A percentile compares a stretch with the other conserved stretches of the same genome.
phyloP scores from a whole-genome alignment of 2,113 vertebrate species.

The Notarius lentiginosus region DNA sequence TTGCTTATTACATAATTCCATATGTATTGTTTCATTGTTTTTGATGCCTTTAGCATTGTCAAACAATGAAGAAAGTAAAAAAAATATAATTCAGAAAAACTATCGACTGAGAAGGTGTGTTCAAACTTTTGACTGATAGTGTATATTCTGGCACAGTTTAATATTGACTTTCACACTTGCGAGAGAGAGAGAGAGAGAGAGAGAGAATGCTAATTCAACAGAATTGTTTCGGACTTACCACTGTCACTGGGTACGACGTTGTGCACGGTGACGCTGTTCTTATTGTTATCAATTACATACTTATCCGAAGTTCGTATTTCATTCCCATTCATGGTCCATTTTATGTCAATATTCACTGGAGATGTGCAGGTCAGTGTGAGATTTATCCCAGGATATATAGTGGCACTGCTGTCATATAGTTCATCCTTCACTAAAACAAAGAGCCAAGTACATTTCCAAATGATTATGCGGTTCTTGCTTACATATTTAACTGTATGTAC shows the following conservation, averaged over 20 bases:
- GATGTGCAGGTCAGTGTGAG: background rate
- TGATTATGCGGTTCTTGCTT: too few species aligned
- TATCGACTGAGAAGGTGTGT: too few species aligned
- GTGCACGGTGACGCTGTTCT: background rate
- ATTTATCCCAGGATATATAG: constrained; percentile 28
- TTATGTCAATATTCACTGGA: background rate
- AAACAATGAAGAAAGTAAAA: too few species aligned
- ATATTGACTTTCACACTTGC: too few species aligned
- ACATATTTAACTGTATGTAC: too few species aligned
- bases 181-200: too few species aligned
- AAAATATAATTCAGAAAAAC: too few species aligned
- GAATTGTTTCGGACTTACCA: constrained; percentile 24
- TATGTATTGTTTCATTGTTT: too few species aligned
- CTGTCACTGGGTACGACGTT: background rate
- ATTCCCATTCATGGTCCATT: background rate
- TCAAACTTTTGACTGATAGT: too few species aligned
- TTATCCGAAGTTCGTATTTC: background rate
- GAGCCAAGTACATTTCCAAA: background rate
- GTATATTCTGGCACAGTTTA: too few species aligned
- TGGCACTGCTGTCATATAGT: background rate
- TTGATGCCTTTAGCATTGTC: too few species aligned
- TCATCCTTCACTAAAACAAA: background rate
- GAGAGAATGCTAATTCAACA: background rate
- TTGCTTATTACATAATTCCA: too few species aligned
- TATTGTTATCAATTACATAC: background rate